Base-by-base conservation (phyloP, 1,140 invertebrate species). In the Rhyzopertha dominica region DNA sequence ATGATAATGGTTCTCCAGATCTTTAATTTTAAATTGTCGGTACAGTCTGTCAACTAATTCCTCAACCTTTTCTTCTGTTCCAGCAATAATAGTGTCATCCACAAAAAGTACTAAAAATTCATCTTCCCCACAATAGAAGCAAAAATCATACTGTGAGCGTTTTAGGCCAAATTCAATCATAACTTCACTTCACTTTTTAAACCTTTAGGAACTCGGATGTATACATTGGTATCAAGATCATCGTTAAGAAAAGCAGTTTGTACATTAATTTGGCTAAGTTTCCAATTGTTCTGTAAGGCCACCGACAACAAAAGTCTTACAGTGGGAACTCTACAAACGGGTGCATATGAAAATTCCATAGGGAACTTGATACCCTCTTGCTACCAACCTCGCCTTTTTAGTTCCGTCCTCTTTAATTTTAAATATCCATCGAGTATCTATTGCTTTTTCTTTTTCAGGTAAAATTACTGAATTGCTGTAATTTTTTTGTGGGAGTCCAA, bases 341-440 rank as follows among this genome's bases (percentile, higher is more conserved):
- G 35, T 35, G 41, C 40, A 44, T 43, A 45, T 9, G 7, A 12
- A 30, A 17, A 17, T 17, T 31, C 25, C 26, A 13, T 37, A 30
- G 12, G 10, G 12, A 34, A 39, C 2, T 40, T 54, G 44, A 45
- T 51, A 59, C n/a, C 53, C 48, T 52, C 46, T 57, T 38, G 46
- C 56, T 20, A 62, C 51, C 18, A 60, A 16, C 29, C 54, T 38
- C 10, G 52, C 54, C 42, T 61, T 56, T 28, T 51, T 59, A 10
- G 39, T 40, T 16, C 46, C 54, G 47, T 57, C 36, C n/a, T 41
- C 28, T 52, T 59, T 54, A n/a, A 32, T 54, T 42, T 24, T 48
- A 25, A 58, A 59, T 12, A 60, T 40, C 53, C 54, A 63, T 28
- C 13, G 42, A 9, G 38, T 50, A 18, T 49, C 46, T 18, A 49